Conservation (phyloP, 2,113 vertebrate species). For the Bubo scandiacus region DNA sequence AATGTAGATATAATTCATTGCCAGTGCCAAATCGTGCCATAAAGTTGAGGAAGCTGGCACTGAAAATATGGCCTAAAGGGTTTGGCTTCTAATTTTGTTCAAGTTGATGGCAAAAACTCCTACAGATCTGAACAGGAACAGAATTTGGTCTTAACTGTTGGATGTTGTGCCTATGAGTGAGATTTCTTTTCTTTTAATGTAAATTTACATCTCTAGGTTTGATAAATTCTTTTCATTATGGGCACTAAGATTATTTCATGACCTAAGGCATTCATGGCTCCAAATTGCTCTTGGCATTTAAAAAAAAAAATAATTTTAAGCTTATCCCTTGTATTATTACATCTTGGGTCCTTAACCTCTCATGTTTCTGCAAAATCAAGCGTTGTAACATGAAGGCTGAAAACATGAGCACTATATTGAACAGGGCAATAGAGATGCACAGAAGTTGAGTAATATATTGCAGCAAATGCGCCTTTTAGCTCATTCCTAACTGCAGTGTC, state of each 20-base stretch:
- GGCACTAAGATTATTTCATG: neutral
- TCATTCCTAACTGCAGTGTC: neutral
- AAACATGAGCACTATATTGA: neutral
- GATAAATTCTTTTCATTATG: slow-evolving; percentile 53
- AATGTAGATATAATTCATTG: neutral
- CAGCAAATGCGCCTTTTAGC: neutral
- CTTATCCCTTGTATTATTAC: neutral
- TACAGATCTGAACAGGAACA: neutral
- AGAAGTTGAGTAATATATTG: neutral
- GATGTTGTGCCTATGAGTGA: neutral
- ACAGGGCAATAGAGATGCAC: neutral
- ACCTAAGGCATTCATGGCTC: neutral
- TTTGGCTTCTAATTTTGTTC: neutral
- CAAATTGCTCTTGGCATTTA: neutral
- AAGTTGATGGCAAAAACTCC: neutral
- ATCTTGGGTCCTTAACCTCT: neutral
- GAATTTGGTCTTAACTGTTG: neutral
- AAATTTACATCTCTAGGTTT: slow-evolving; percentile 4
- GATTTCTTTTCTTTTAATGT: neutral
- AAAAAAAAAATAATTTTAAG: slow-evolving; percentile 33
- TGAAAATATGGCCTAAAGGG: neutral
- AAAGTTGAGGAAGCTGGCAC: neutral
- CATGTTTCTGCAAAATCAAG: neutral
- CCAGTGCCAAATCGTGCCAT: neutral
- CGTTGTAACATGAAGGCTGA: neutral